A percentile compares a stretch with the other conserved stretches of the same genome.
Evolutionary conservation across 2,888 invertebrate species (phyloP).

Genomic region (Oconnorella tubifera): DNA sequence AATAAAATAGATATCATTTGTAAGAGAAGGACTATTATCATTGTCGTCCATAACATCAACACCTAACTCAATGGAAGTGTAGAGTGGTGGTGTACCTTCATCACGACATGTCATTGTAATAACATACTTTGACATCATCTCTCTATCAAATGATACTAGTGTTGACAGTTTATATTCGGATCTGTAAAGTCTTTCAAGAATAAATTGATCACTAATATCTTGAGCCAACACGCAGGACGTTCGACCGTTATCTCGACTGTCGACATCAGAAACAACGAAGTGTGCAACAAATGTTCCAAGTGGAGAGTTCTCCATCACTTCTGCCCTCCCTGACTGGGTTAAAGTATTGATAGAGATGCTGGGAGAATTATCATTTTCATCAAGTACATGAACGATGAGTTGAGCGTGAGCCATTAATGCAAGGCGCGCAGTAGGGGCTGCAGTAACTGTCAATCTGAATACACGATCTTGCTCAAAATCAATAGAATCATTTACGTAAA

Average conservation of each 20-base stretch:
- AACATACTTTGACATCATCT: slow-evolving; percentile 87
- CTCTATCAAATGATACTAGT: slow-evolving; percentile 80
- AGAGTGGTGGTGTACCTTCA: slow-evolving; percentile 22
- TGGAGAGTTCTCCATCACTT: slow-evolving; percentile 79
- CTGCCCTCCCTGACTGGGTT: slow-evolving; percentile 31
- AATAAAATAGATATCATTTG: slow-evolving; percentile 63
- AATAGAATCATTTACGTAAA: slow-evolving; percentile 23
- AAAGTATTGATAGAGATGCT: slow-evolving; percentile 39
- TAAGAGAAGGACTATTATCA: slow-evolving; percentile 28
- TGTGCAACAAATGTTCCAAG: slow-evolving; percentile 68
- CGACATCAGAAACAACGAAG: slow-evolving; percentile 76
- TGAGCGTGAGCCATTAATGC: slow-evolving; percentile 34
- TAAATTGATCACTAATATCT: slow-evolving; percentile 28
- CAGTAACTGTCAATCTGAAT: slow-evolving; percentile 25
- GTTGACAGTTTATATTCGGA: slow-evolving; percentile 63
- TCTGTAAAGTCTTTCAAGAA: slow-evolving; percentile 39
- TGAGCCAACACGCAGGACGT: slow-evolving; percentile 57
- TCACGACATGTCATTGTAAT: slow-evolving; percentile 65
- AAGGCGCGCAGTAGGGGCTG: slow-evolving; percentile 32
- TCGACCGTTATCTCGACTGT: slow-evolving; percentile 78
- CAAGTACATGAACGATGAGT: slow-evolving; percentile 39
- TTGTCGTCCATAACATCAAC: slow-evolving; percentile 33
- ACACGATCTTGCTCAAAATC: slow-evolving; percentile 25
- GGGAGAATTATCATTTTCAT: slow-evolving; percentile 43
- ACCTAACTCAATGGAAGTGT: slow-evolving; percentile 12